Percentiles rank a stretch among this genome's conserved stretches.
Conservation (phyloP, 1,140 invertebrate species). For the Drosophila erecta region DNA sequence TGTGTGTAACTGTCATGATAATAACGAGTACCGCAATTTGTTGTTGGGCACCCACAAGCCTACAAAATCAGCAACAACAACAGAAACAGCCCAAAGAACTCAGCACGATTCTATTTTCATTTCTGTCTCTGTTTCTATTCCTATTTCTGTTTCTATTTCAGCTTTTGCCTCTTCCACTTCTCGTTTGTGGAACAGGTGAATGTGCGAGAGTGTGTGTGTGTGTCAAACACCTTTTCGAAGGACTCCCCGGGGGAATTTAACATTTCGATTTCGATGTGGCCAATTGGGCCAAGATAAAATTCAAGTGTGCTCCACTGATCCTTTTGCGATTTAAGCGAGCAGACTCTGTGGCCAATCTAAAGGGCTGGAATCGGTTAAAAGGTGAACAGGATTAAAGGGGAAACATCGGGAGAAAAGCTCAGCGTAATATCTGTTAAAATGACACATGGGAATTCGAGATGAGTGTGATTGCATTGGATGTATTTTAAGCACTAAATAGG, state of each 20-base stretch:
- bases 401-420: neutral
- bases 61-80: slow-evolving; percentile 42
- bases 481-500: too few relatives aligned
- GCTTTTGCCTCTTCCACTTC: neutral
- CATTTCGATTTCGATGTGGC: slow-evolving; percentile 25
- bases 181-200: neutral
- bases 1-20: slow-evolving; percentile 52
- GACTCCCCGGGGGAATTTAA: slow-evolving; percentile 3
- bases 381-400: neutral
- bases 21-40: slow-evolving; percentile 78
- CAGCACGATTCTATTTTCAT: slow-evolving; percentile 58
- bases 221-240: slow-evolving; percentile 32
- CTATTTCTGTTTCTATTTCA: slow-evolving; percentile 13
- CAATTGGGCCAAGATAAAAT: slow-evolving; percentile 17
- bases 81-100: slow-evolving; percentile 49
- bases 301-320: slow-evolving; percentile 7
- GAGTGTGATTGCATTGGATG: neutral
- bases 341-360: neutral
- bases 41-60: slow-evolving; percentile 56
- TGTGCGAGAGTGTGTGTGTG: neutral
- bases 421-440: neutral
- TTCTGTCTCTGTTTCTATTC: slow-evolving; percentile 19
- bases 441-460: neutral
- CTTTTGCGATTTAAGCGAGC: neutral
- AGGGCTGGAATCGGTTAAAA: neutral